Evolutionary conservation across 2,888 invertebrate species (phyloP), one percentile per base, ranked within the genome.

Genomic region (Conomelus anceps): DNA sequence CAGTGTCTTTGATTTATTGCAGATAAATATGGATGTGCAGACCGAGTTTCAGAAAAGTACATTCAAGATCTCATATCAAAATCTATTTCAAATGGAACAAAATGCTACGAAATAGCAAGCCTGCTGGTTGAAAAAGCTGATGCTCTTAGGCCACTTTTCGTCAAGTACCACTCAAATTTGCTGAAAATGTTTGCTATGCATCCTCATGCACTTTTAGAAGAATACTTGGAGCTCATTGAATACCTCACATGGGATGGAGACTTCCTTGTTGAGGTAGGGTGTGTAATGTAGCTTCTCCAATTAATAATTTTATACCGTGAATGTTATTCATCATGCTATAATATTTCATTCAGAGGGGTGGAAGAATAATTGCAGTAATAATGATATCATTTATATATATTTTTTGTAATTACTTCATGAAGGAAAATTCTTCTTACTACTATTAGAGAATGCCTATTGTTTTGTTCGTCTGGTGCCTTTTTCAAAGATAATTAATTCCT

Each of bases 151-250:
- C 34, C 41, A 20, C 23, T 26, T 13, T 17, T 90, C 23, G 41
- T 41, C 22, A 89, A 85, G 22, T 89, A 90, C 86, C 34, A 41
- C 22, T 88, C 89, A 23, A 90, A 89, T 26, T 9, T 90, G 20
- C 86, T 90, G 22, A 90, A 90, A 23, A 89, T 90, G 22, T 23
- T 89, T 11, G 90, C 90, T 20, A 90, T 89, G n/a, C 90, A 90
- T 63, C 90, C 90, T 20, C 87, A 88, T 13, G 29, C 88, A 29
- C 88, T 90, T 41, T 34, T 90, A 13, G 90, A 90, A 84, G 90
- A 90, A 26, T 90, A 89, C 63, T 23, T 90, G 23, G 84, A 29
- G 9, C 22, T 90, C 22, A 88, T 89, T 22, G 20, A 88, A n/a
- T 41, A 84, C 20, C 86, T 89, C 4, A 26, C 26, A 9, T 86